Percentiles rank a stretch among this genome's conserved stretches.
Evolutionary conservation across 92 coral and sea anemone genomes (phyloP).

Genomic region (Palythoa grandiflora): DNA sequence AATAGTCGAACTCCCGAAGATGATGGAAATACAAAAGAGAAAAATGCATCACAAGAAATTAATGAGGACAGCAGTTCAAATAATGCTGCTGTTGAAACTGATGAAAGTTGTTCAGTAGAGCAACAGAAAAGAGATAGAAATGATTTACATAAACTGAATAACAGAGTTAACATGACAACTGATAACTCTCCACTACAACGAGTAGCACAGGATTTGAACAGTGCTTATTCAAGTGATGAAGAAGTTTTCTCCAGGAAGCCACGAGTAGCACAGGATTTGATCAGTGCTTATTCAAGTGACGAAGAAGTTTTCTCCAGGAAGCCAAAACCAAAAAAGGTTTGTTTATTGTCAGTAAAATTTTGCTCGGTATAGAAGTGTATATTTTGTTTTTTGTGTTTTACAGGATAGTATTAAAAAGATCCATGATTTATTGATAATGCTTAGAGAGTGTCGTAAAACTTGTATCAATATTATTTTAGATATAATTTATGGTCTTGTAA

Average conservation of each 20-base stretch:
- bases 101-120: not conserved
- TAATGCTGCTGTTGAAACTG: not conserved
- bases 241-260: not conserved
- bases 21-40: not conserved
- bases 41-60: not conserved
- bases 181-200: not conserved
- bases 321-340: constrained; percentile 16
- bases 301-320: not conserved
- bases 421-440: too few species aligned
- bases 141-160: not conserved
- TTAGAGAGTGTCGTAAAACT: too few species aligned
- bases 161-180: not conserved
- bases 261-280: not conserved
- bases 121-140: not conserved
- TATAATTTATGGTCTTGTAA: too few species aligned
- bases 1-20: not conserved
- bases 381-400: not conserved
- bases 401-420: too few species aligned
- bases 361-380: not conserved
- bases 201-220: not conserved
- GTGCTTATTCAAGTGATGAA: not conserved
- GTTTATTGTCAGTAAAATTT: not conserved
- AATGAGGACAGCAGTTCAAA: not conserved
- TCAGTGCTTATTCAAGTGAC: not conserved
- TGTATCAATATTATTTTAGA: too few species aligned